phyloP scores from a whole-genome alignment of 2,888 invertebrate species.

The Cactoblastis cactorum region DNA sequence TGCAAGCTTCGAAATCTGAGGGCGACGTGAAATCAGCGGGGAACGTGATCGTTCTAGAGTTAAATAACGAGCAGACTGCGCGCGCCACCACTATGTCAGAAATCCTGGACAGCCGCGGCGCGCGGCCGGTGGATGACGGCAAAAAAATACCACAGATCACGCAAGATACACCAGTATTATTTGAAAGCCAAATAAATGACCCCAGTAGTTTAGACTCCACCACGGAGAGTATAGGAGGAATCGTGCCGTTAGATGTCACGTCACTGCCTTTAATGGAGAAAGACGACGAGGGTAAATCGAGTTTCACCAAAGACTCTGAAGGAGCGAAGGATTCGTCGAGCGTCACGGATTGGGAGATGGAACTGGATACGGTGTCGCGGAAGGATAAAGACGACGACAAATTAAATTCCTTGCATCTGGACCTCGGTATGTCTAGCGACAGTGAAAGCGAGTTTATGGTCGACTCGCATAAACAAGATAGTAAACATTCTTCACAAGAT shows the following conservation, averaged over 20 bases:
- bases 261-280: constrained; percentile 46
- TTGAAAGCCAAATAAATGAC: constrained; percentile 59
- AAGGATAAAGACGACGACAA: constrained; percentile 69
- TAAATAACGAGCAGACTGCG: constrained; percentile 69
- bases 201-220: constrained; percentile 66
- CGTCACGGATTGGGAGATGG: constrained; percentile 81
- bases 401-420: constrained; percentile 67
- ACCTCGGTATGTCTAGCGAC: constrained; percentile 74
- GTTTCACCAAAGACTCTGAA: constrained; percentile 49
- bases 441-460: constrained; percentile 68
- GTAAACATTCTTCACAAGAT: constrained; percentile 49
- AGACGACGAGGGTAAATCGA: constrained; percentile 46
- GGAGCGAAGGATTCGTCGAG: constrained; percentile 59
- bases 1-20: constrained; percentile 64
- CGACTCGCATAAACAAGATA: constrained; percentile 49
- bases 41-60: constrained; percentile 70
- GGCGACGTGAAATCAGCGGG: constrained; percentile 57
- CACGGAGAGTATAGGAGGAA: constrained; percentile 58
- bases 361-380: constrained; percentile 74
- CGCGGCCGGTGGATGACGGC: constrained; percentile 37
- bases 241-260: constrained; percentile 48
- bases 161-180: constrained; percentile 79
- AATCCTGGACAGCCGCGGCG: constrained; percentile 59
- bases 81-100: constrained; percentile 71
- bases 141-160: constrained; percentile 62